Base-by-base conservation (phyloP, 2,797 vertebrate genomes). In the Darevskia nairensis region DNA sequence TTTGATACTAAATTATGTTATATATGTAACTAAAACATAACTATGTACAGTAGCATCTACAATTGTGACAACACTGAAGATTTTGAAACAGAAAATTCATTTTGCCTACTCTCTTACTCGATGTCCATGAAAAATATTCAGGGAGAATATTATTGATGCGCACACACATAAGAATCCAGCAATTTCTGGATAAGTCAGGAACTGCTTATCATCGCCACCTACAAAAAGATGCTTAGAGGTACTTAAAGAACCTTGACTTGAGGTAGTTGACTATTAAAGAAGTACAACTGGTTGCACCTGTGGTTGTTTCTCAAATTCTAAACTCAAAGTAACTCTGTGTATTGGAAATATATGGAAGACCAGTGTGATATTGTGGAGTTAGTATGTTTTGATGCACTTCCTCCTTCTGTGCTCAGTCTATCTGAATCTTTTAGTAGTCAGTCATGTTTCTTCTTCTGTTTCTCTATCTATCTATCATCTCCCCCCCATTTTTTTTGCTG, bases 111-210 rank as follows among this genome's bases (percentile, higher is more conserved):
- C n/a, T 59, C 13, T 17, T 39, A 32, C 15, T 32, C 6, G n/a
- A n/a, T 32, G 29, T 15, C 72, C 35, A 17, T 72, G 3, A 77
- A 27, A 3, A 46, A 9, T 78, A 3, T 80, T 90, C n/a, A 41
- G 1, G 0, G 29, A 61, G 86, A 88, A 89, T 55, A 0, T 3
- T 4, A 11, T 6, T 46, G 0, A 0, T 0, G 0, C 1, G 35
- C 81, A 19, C 86, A 29, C 6, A 8, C 0, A 0, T 39, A 85
- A 3, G 23, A 39, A 9, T 2, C 1, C 77, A 81, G 82, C 82
- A 39, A 64, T 3, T 3, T 11, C 4, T 55, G 27, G 6, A 55
- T 79, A 8, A 32, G 1, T 0, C 75, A 39, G 82, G 80, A 79
- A 77, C 79, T 1, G 15, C 85, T 44, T 27, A 89, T 10, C 13